phyloP scores from a whole-genome alignment of 2,888 invertebrate species.

The Tinea pellionella region DNA sequence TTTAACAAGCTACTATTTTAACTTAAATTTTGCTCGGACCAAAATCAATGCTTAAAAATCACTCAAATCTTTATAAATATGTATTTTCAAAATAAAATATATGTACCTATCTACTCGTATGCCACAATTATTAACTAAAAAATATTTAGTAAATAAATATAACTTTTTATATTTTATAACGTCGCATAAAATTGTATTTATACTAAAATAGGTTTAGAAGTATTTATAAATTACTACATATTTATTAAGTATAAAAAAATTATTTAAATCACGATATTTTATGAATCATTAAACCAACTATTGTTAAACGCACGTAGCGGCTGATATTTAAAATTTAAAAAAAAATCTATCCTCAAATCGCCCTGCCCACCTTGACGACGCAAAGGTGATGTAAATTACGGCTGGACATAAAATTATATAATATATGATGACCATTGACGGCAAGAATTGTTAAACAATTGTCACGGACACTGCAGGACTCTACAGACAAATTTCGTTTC shows the following conservation, averaged over 20 bases:
- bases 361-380: slow-evolving; percentile 9
- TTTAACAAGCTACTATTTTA: neutral
- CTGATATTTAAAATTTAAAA: neutral
- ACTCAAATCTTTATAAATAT: no score
- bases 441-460: slow-evolving; percentile 36
- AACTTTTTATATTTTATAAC: no score
- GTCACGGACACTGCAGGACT: slow-evolving; percentile 37
- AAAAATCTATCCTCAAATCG: neutral
- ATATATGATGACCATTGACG: slow-evolving; percentile 40
- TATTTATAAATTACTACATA: no score
- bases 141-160: no score
- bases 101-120: no score
- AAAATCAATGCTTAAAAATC: no score
- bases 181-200: no score
- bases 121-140: no score
- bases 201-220: no score
- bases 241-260: no score
- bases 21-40: neutral
- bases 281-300: neutral
- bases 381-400: slow-evolving; percentile 34
- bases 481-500: neutral
- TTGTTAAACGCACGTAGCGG: neutral
- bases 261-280: neutral
- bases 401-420: slow-evolving; percentile 47
- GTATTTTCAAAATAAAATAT: no score